Evolutionary conservation across 1,140 invertebrate genomes (phyloP), one percentile per base, ranked within the genome.

Genomic region (Campoletis sonorensis): DNA sequence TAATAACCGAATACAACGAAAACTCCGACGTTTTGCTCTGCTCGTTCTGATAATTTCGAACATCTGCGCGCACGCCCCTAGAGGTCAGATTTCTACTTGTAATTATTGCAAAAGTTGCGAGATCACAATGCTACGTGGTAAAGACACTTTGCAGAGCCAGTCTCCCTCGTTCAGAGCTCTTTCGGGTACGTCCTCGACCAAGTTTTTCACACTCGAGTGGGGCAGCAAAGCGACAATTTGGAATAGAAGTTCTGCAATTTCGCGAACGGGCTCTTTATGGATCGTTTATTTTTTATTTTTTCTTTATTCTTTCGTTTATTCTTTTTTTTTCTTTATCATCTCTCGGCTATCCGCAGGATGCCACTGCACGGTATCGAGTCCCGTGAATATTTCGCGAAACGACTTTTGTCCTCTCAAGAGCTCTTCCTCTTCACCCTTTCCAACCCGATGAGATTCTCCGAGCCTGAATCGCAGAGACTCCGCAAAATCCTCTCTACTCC

Each of bases 301-400:
- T 73, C n/a, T 33, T 23, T 73, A 15, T 73, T 37, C 13, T 10
- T 54, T n/a, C 51, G 16, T 54, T 21, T n/a, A 51, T 54, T 75
- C 30, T 30, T 54, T 23, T 54, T 2, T 75, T 27, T 30, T 45
- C 58, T 21, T 49, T 23, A 54, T 8, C n/a, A 54, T 49, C 26
- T 26, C 72, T 75, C 33, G 73, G 54, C 73, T 77, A 54, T 77
- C 73, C 54, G 23, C 49, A 61, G 8, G n/a, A 54, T 10, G 21
- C 54, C 51, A 45, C n/a, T 1, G 73, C 27, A 21, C 49, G 11
- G 21, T 75, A 30, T 61, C 73, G 73, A 77, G 23, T 64, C 73
- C 30, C 73, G 51, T 77, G 73, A 77, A 77, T 61, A 77, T 77
- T 77, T 61, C 73, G 73, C 15, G 30, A 77, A 77, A 77, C 73